Conservation (phyloP, 1,140 invertebrate genomes). For the Sweltsa coloradensis region DNA sequence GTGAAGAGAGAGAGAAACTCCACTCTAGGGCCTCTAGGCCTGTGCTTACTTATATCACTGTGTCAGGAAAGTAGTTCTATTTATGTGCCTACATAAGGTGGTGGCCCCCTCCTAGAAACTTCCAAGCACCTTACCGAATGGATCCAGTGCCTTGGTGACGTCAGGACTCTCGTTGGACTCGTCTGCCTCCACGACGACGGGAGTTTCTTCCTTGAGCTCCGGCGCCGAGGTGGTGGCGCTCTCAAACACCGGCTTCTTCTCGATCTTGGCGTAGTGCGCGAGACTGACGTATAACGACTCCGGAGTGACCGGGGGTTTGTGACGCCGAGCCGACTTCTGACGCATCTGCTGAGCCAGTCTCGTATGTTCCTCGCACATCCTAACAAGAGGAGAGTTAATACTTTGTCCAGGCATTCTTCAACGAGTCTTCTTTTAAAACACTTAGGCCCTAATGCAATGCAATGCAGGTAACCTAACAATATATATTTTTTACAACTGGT, state of each 20-base stretch:
- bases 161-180: neutral
- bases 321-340: slow-evolving; percentile 39
- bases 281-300: slow-evolving; percentile 43
- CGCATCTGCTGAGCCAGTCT: slow-evolving; percentile 41
- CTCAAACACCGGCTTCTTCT: neutral
- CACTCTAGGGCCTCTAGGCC: too few species aligned
- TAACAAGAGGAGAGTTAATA: slow-evolving; percentile 28
- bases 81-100: too few species aligned
- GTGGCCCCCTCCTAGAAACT: too few species aligned
- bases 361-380: slow-evolving; percentile 51
- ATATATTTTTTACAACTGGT: too few species aligned
- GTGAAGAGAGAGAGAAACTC: too few species aligned
- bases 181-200: neutral
- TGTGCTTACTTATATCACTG: too few species aligned
- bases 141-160: slow-evolving; percentile 18
- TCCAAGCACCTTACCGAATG: slow-evolving; percentile 23
- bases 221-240: neutral
- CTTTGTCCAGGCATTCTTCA: too few species aligned
- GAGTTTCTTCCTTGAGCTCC: neutral
- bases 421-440: too few species aligned
- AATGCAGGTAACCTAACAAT: too few species aligned
- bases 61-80: too few species aligned
- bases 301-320: slow-evolving; percentile 41
- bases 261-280: slow-evolving; percentile 31
- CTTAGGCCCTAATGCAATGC: too few species aligned